Conservation (phyloP, 2,113 vertebrate species). For the Callospermophilus lateralis region DNA sequence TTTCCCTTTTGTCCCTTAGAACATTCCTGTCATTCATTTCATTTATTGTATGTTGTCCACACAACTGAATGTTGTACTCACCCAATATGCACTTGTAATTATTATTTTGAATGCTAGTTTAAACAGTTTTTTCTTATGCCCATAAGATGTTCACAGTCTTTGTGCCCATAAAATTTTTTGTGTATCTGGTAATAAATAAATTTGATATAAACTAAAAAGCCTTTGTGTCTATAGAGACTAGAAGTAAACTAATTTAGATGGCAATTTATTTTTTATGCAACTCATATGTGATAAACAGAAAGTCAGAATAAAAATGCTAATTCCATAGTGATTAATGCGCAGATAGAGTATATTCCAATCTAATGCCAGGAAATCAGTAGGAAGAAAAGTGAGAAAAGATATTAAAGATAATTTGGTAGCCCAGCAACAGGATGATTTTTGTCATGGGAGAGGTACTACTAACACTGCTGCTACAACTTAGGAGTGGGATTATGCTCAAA, state of each 20-base stretch:
- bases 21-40: not conserved
- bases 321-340: not conserved
- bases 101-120: not conserved
- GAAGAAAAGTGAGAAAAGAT: not conserved
- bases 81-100: not conserved
- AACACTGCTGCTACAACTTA: no score
- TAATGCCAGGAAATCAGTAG: not conserved
- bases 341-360: no score
- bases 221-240: not conserved
- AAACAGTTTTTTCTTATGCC: not conserved
- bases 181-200: not conserved
- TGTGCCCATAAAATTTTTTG: not conserved
- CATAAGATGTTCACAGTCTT: not conserved
- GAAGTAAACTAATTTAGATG: not conserved
- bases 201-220: not conserved
- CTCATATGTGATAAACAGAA: not conserved
- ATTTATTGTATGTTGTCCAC: not conserved
- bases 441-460: rapidly evolving
- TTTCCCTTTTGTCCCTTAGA: not conserved
- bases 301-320: not conserved
- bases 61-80: not conserved
- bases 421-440: not conserved
- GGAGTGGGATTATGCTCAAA: no score
- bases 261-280: not conserved
- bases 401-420: not conserved